Conservation (phyloP, 2,797 vertebrate genomes). For the Mormyrops boulengeri region DNA sequence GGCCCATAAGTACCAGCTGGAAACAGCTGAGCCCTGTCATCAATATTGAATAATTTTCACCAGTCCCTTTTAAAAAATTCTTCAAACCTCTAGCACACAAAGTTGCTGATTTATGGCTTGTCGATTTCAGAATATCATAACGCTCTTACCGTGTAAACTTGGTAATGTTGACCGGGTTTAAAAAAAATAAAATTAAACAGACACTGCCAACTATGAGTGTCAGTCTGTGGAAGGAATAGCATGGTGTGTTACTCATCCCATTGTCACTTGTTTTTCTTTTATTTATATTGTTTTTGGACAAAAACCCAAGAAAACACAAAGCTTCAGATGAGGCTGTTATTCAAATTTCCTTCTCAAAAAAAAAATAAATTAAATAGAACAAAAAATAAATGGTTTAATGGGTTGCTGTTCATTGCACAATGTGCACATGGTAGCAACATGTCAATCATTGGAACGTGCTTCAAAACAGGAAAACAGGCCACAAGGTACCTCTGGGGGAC, state of each 20-base stretch:
- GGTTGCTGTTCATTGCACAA: conserved; percentile 31
- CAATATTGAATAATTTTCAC: not conserved
- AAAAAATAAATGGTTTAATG: conserved; percentile 27
- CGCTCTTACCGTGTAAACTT: too few relatives aligned
- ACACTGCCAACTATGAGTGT: not conserved
- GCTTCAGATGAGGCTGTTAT: conserved; percentile 24
- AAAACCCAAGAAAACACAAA: conserved; percentile 46
- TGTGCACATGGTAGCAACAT: conserved; percentile 39
- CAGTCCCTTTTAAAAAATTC: not conserved
- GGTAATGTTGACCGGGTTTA: not conserved
- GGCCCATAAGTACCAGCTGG: too few relatives aligned
- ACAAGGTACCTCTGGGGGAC: conserved; percentile 31
- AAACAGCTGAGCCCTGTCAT: not conserved
- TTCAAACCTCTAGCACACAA: not conserved
- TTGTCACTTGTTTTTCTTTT: conserved; percentile 20
- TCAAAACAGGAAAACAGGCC: conserved; percentile 52
- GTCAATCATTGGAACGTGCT: conserved; percentile 34
- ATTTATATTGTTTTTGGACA: conserved; percentile 35
- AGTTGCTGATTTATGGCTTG: not conserved
- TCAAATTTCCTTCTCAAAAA: conserved; percentile 18
- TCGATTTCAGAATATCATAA: not conserved
- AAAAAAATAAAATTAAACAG: not conserved
- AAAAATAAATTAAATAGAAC: not conserved
- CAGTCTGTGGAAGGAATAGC: not conserved
- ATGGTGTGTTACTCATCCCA: not conserved